These are phyloP conservation scores for Unio pictorum DNA, from an alignment of 2,888 invertebrate genomes.

Conservation along the genomic window DNA sequence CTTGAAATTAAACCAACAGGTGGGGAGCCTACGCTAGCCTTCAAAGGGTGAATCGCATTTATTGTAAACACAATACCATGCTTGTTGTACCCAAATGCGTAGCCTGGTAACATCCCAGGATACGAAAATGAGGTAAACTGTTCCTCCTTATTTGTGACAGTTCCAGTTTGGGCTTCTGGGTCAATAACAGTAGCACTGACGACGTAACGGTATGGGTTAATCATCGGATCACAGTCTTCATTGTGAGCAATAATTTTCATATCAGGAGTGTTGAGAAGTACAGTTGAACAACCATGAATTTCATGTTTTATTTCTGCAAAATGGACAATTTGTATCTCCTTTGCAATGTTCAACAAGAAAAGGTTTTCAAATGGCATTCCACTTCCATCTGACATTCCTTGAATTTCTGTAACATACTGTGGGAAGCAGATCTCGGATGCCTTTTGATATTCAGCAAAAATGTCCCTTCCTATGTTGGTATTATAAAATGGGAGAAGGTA, in stretches of 20 bases:
- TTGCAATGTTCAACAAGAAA: conserved; percentile 34
- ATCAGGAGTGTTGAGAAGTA: conserved; percentile 32
- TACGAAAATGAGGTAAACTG: conserved; percentile 25
- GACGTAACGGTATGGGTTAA: conserved; percentile 29
- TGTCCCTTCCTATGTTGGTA: conserved; percentile 16
- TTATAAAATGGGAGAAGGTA: conserved; percentile 17
- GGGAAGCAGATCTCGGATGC: conserved; percentile 33
- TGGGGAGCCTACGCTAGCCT: conserved; percentile 7
- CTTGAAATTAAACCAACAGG: conserved; percentile 35
- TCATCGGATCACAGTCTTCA: conserved; percentile 41
- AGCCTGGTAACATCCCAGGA: conserved; percentile 43
- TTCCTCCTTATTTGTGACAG: conserved; percentile 5
- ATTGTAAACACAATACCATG: conserved; percentile 34
- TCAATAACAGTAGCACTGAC: conserved; percentile 30
- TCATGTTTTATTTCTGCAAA: neutral
- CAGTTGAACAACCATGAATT: conserved; percentile 39
- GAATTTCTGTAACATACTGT: conserved; percentile 38
- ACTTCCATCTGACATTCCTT: conserved; percentile 47
- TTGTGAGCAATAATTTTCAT: conserved; percentile 28
- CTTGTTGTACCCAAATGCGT: conserved; percentile 22
- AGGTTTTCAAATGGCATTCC: conserved; percentile 39
- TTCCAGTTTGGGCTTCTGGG: neutral
- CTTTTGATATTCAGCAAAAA: conserved; percentile 28
- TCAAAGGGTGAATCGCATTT: conserved; percentile 36
- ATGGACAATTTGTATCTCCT: conserved; percentile 26